These are phyloP conservation scores for Drosophila cognata DNA, from an alignment of 2,888 invertebrate genomes.

Conservation along the genomic window DNA sequence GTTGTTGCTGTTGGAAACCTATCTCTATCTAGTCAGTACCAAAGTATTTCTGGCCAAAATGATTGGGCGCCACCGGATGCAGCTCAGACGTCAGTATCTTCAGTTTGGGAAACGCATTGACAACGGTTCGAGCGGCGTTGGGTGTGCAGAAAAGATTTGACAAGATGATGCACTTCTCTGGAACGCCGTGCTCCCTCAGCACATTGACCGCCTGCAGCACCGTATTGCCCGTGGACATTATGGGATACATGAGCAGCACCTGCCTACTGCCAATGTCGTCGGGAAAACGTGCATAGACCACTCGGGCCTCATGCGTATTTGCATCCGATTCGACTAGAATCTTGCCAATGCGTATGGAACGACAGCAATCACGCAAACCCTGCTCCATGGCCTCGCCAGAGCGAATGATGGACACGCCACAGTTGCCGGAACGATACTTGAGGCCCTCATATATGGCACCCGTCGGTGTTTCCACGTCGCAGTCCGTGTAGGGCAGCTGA, in stretches of 20 bases:
- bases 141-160: slow-evolving; percentile 99
- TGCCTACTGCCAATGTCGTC: slow-evolving; percentile 95
- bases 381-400: slow-evolving; percentile 99
- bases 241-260: slow-evolving; percentile 98
- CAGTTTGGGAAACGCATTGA: slow-evolving; percentile 94
- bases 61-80: slow-evolving; percentile 97
- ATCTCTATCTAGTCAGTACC: slow-evolving; percentile 94
- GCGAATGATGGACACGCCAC: slow-evolving; percentile 98
- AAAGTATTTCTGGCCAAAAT: slow-evolving; percentile 99
- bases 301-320: slow-evolving; percentile 97
- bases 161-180: slow-evolving; percentile 97
- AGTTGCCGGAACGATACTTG: slow-evolving; percentile 98
- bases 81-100: slow-evolving; percentile 98
- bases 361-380: slow-evolving; percentile 97
- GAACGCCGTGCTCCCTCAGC: slow-evolving; percentile 96
- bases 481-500: slow-evolving; percentile 95
- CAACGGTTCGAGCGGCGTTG: slow-evolving; percentile 92
- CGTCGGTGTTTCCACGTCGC: slow-evolving; percentile 96
- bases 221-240: slow-evolving; percentile 99
- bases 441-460: slow-evolving; percentile 94
- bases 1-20: slow-evolving; percentile 34
- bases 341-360: slow-evolving; percentile 99
- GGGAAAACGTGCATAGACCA: slow-evolving; percentile 98
- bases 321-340: slow-evolving; percentile 98
- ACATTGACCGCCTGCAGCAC: slow-evolving; percentile 97